phyloP scores from a whole-genome alignment of 2,888 invertebrate genomes.

The Drosophila aldrichi region DNA sequence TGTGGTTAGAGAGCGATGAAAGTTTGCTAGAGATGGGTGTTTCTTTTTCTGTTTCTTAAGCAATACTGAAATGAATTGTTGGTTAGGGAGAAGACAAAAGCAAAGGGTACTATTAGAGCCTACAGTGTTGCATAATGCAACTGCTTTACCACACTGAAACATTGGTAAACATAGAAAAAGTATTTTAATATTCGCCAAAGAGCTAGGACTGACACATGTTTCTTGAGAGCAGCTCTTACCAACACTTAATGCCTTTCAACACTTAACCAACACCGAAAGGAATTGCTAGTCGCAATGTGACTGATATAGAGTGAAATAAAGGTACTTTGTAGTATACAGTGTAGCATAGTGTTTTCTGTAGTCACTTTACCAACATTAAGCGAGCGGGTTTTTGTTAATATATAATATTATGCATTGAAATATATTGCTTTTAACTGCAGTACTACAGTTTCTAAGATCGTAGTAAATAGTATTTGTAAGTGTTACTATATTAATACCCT shows the following conservation, averaged over 20 bases:
- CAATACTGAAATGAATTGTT: neutral
- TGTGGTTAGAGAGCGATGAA: slow-evolving; percentile 4
- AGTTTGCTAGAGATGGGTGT: neutral
- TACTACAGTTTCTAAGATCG: too few relatives aligned
- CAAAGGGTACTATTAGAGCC: neutral
- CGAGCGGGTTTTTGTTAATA: too few relatives aligned
- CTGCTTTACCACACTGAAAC: neutral
- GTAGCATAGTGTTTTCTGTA: too few relatives aligned
- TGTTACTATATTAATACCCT: too few relatives aligned
- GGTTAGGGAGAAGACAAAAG: neutral
- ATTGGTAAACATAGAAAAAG: neutral
- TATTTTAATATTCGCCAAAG: too few relatives aligned
- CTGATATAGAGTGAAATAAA: neutral
- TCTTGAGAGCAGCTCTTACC: neutral
- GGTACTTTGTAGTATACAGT: neutral
- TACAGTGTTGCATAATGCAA: neutral
- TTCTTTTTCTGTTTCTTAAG: neutral
- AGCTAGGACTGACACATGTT: too few relatives aligned
- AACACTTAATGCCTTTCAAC: too few relatives aligned
- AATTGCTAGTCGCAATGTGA: too few relatives aligned
- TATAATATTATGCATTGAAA: too few relatives aligned
- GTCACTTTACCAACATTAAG: neutral
- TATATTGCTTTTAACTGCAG: too few relatives aligned
- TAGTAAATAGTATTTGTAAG: too few relatives aligned
- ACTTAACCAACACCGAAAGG: too few relatives aligned